Evolutionary conservation across 2,797 vertebrate species (phyloP).

Genomic region (Lithobates pipiens): DNA sequence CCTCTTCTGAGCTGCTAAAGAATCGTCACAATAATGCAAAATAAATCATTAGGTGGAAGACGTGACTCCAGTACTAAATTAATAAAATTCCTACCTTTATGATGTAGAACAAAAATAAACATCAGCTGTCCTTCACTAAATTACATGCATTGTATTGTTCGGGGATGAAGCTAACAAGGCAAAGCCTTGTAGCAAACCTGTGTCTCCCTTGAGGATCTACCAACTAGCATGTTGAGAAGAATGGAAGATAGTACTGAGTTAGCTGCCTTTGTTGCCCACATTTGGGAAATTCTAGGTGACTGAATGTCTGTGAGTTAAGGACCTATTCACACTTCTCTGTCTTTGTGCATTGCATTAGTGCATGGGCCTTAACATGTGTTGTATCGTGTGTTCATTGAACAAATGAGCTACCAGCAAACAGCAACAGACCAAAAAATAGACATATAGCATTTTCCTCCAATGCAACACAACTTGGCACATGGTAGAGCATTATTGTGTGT

Average conservation of each 20-base stretch:
- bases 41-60: conserved; percentile 46
- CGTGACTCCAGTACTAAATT: conserved; percentile 7
- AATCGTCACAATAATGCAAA: conserved; percentile 39
- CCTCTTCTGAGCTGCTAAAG: conserved; percentile 32
- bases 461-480: too few species aligned
- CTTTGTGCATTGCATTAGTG: too few species aligned
- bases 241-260: not conserved
- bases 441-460: too few species aligned
- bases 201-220: not conserved
- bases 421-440: too few species aligned
- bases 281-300: too few species aligned
- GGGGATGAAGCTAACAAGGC: not conserved
- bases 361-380: too few species aligned
- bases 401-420: too few species aligned
- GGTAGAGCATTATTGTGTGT: too few species aligned
- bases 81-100: conserved; percentile 36
- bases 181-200: not conserved
- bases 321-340: too few species aligned
- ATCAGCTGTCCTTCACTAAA: not conserved
- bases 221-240: not conserved
- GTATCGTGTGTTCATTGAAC: too few species aligned
- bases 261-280: not conserved
- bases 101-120: conserved; percentile 26
- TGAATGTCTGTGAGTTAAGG: too few species aligned
- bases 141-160: conserved; percentile 3